A percentile compares a stretch with the other conserved stretches of the same genome.
phyloP scores from a whole-genome alignment of 2,888 invertebrate genomes.

The Cephus pygmeus region DNA sequence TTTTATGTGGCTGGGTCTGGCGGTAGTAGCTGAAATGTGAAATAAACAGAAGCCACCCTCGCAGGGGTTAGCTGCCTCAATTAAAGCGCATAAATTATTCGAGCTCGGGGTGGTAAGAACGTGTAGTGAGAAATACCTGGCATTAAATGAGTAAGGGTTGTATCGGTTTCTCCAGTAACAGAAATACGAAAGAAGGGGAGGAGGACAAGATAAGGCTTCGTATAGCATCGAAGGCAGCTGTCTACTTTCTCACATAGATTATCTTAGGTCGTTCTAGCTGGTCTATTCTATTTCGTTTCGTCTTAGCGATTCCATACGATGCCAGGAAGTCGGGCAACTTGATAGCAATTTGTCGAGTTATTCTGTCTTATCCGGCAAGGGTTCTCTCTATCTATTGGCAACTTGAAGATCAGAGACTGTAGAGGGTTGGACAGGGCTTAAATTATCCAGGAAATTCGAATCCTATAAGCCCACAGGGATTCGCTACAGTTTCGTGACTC shows the following conservation, averaged over 20 bases:
- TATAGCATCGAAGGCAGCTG: conserved; percentile 42
- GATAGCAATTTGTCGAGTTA: conserved; percentile 47
- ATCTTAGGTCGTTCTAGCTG: conserved; percentile 42
- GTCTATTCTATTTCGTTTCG: conserved; percentile 39
- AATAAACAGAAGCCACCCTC: too few species aligned
- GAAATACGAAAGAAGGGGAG: neutral
- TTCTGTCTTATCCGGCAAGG: conserved; percentile 33
- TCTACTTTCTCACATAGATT: conserved; percentile 56
- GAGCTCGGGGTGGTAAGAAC: too few species aligned
- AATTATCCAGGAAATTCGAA: conserved; percentile 46
- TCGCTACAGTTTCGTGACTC: too few species aligned
- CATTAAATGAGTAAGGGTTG: neutral
- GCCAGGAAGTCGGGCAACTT: conserved; percentile 51
- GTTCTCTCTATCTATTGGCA: conserved; percentile 40
- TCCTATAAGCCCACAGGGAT: too few species aligned
- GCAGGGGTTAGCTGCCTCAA: too few species aligned
- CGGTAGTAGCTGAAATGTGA: too few species aligned
- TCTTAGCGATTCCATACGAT: conserved; percentile 24
- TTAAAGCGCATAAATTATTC: too few species aligned
- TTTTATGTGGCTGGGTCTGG: too few species aligned
- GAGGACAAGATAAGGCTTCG: neutral
- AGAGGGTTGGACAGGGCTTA: conserved; percentile 31
- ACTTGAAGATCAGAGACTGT: conserved; percentile 49
- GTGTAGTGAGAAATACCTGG: too few species aligned
- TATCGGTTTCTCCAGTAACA: conserved; percentile 1